Base-by-base conservation (phyloP, 2,888 invertebrate genomes). In the Callimorpha dominula region DNA sequence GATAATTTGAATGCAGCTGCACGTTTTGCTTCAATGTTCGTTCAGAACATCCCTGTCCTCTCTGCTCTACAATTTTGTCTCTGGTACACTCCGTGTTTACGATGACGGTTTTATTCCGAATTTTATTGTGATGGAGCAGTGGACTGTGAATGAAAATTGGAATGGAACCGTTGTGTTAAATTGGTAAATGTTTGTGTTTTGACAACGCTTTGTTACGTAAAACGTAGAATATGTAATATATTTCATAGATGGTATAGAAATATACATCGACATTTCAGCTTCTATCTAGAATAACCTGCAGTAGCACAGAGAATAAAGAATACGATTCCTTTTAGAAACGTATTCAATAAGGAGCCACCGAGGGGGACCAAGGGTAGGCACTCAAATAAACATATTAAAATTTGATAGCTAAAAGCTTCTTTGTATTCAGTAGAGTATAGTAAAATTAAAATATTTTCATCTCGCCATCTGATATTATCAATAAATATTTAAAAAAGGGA, bases 1-100 rank as follows among this genome's bases (percentile, higher is more conserved):
- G 81, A 76, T 76, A 68, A 81, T 83, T 81, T 67, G 76, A 73
- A 82, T 83, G 80, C 78, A 80, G 72, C 72, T 75, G 73, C 74
- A 84, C 82, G 82, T 74, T 70, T 68, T 70, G 60, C 43, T 63
- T 66, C 20, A 42, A 69, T 72, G 67, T 75, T 72, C 71, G 50
- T 72, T 73, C 74, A 52, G 31, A 8, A 65, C 67, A 70, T 57
- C 71, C 73, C 60, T 57, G 67, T 43, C 0, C 57, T 64, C 72
- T 73, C 64, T 46, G 67, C 66, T 14, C 62, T 76, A 75, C 66
- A 68, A 71, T 78, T 76, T 72, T 68, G 75, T 73, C 71, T 72
- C 63, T 66, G 0, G 60, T 65, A 65, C 66, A 68, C 43, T 11
- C 20, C 20, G 42, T 74, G 72, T 79, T 73, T 70, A 70, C 14